These are phyloP conservation scores for Arvicanthis niloticus DNA, from an alignment of 2,113 vertebrate species.

Conservation along the genomic window DNA sequence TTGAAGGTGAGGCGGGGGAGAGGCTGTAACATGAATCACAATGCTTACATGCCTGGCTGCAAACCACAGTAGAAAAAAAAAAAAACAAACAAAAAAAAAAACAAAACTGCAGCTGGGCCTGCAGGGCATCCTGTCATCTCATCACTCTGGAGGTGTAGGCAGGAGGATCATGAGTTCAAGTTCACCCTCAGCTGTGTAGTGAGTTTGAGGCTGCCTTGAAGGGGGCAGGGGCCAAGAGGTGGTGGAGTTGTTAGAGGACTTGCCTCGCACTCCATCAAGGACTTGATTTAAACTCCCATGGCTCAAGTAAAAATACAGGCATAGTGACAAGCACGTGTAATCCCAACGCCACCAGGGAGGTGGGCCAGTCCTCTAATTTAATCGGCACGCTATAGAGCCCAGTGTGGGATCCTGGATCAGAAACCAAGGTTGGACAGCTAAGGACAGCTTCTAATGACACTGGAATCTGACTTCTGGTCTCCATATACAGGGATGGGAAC, in stretches of 20 bases:
- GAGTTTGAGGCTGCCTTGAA: background rate
- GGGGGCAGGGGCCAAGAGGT: background rate
- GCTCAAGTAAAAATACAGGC: background rate
- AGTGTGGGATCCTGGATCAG: background rate
- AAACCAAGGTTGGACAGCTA: too few species aligned
- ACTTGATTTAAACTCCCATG: background rate
- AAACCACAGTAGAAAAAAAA: background rate
- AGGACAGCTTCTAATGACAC: background rate
- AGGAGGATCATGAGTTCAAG: background rate
- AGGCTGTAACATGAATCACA: background rate
- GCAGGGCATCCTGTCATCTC: background rate
- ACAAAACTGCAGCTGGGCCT: background rate
- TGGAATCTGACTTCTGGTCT: background rate
- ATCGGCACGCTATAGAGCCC: background rate
- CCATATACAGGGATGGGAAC: rapidly evolving
- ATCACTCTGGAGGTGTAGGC: background rate
- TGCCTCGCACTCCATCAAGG: background rate
- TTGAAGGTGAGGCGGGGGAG: background rate
- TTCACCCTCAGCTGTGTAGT: background rate
- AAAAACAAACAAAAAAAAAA: background rate
- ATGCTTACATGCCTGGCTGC: background rate
- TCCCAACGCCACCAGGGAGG: background rate
- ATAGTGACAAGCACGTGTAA: background rate
- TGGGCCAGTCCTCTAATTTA: too few species aligned
- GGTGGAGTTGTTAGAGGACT: background rate